Base-by-base conservation (phyloP, 2,113 vertebrate species). In the Anoplopoma fimbria region DNA sequence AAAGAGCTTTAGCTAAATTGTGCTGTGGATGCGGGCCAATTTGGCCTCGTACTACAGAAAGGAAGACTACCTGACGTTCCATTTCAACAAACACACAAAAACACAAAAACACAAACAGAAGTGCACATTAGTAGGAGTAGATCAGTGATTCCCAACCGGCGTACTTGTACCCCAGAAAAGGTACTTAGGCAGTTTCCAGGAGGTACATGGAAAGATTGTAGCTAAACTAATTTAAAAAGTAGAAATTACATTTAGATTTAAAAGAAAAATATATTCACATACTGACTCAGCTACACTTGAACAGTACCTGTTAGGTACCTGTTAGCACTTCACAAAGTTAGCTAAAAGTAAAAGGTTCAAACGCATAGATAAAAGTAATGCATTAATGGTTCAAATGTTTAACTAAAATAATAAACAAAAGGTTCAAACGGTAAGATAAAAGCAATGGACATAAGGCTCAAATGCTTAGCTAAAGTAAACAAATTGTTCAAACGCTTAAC, bases 1-100 rank as follows among this genome's bases (percentile, higher is more conserved):
- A 21, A 3, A 73, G 78, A 67, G 49, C 21, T 67, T 64, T 27
- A 9, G 6, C 29, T 25, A n/a, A 36, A 42, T 31, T 4, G 5
- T 23, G 5, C 1, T 38, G 19, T 38, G 31, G 47, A 49, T 68
- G n/a, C 31, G 31, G 29, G 51, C 40, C 62, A 81, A 38, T 47
- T 60, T 65, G 51, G 70, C 79, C 5, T 5, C 0, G 5, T 3
- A 31, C 23, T 19, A 27, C 19, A 60, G 47, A 57, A 73, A 47
- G 47, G 69, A 64, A 72, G 67, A 73, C 15, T 64, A 57, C 27
- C 78, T 55, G 61, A 67, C 31, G 51, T 47, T 74, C 14, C 61
- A 36, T 23, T 29, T 10, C 13, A 45, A 40, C 40, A 51, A 1
- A n/a, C 9, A 17, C 10, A 62, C 9, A 69, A 38, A 69, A 38